These are phyloP conservation scores for Festucalex cinctus DNA, from an alignment of 2,113 vertebrate species.

Conservation along the genomic window DNA sequence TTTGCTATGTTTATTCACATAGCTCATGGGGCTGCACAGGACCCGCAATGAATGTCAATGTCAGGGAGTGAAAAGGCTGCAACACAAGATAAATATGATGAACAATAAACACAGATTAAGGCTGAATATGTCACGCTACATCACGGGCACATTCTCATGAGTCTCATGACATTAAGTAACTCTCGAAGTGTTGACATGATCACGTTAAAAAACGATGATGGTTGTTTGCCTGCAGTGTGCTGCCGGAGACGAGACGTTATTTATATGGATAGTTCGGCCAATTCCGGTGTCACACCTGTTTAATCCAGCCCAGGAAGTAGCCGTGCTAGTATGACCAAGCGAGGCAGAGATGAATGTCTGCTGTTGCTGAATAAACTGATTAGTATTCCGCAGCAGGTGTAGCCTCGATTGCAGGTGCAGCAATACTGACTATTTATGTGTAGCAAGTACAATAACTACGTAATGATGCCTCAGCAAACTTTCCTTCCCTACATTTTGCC, in stretches of 20 bases:
- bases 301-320: constrained; percentile 33
- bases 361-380: constrained; percentile 56
- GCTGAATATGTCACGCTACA: constrained; percentile 66
- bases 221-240: constrained; percentile 39
- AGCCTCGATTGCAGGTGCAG: constrained; percentile 61
- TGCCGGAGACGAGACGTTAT: constrained; percentile 31
- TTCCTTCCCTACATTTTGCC: constrained; percentile 30
- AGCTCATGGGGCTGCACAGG: constrained; percentile 70
- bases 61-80: constrained; percentile 65
- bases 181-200: constrained; percentile 66
- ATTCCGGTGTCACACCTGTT: constrained; percentile 55
- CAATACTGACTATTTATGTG: constrained; percentile 41
- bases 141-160: constrained; percentile 48
- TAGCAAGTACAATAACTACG: constrained; percentile 45
- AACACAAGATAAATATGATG: constrained; percentile 70
- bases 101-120: constrained; percentile 73
- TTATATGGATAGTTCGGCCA: constrained; percentile 45
- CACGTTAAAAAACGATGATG: constrained; percentile 55
- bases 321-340: constrained; percentile 11
- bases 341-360: constrained; percentile 44
- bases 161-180: constrained; percentile 70
- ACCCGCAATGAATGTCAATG: constrained; percentile 71
- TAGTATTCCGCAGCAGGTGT: constrained; percentile 62
- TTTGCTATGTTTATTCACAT: constrained; percentile 70
- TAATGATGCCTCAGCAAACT: constrained; percentile 62